These are phyloP conservation scores for Escarpia spicata DNA, from an alignment of 2,888 invertebrate species.

Conservation along the genomic window DNA sequence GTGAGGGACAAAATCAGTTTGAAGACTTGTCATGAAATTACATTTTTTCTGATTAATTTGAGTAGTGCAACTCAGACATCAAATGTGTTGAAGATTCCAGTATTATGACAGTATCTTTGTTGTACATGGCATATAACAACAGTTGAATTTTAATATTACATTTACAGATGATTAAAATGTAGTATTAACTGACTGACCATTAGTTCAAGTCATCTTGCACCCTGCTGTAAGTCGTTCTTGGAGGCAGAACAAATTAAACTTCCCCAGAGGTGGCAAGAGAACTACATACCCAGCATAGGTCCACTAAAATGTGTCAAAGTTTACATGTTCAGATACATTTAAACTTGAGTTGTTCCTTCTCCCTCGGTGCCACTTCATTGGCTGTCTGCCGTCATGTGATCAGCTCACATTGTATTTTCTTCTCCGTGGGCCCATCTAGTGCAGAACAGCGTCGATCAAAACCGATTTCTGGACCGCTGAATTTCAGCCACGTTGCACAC, in stretches of 20 bases:
- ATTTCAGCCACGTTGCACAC: slow-evolving; percentile 98
- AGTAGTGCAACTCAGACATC: too few species aligned
- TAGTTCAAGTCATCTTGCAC: neutral
- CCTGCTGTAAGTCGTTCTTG: neutral
- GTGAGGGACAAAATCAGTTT: neutral
- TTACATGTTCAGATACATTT: neutral
- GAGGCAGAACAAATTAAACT: neutral
- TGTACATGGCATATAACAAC: too few species aligned
- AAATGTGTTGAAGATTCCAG: too few species aligned
- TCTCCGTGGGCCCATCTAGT: neutral
- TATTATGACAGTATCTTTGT: too few species aligned
- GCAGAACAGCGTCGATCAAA: slow-evolving; percentile 10
- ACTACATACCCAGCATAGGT: neutral
- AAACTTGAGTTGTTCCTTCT: neutral
- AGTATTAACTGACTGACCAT: neutral
- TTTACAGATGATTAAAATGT: too few species aligned
- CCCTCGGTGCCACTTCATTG: neutral
- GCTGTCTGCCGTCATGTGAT: neutral
- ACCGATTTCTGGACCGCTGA: slow-evolving; percentile 91
- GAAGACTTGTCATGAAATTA: too few species aligned
- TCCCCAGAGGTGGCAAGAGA: neutral
- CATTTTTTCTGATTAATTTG: too few species aligned
- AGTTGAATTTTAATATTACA: too few species aligned
- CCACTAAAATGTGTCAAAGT: neutral
- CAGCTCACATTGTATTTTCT: neutral